Base-by-base conservation (phyloP, 2,113 vertebrate genomes). In the Ciconia stormi region DNA sequence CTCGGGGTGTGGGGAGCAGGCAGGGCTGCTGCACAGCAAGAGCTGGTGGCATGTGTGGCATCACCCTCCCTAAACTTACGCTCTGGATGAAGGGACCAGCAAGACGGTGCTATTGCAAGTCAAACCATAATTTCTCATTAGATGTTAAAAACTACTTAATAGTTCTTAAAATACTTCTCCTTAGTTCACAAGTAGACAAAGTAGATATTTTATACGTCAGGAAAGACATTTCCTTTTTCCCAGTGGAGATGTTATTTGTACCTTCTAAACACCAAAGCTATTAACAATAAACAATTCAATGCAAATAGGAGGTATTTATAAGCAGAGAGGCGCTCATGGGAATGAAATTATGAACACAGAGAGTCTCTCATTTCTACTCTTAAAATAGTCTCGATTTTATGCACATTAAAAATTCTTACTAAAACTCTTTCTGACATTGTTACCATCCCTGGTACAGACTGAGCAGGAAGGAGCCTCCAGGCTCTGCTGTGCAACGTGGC, bases 221-320 rank as follows among this genome's bases (percentile, higher is more conserved):
- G 55, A 55, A 94, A 84, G 84, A 84, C 18, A 32, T 65, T 49
- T 71, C 52, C 18, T 58, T 89, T 77, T 58, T 59, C 88, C 83
- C 89, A 67, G 32, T 16, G 38, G 81, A 67, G 83, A 63, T 59
- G 50, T 89, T 73, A 91, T 67, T 87, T 94, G 61, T 67, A 67
- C 77, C 38, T 91, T 47, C 81, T 84, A 53, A 92, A 78, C 69
- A 74, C 65, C 72, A 63, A 67, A 63, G 73, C 84, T 76, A 52
- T 90, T 89, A 90, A 81, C 69, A 93, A 94, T 71, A 87, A 95
- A 93, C 61, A 79, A 90, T 82, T 91, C 47, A 14, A 59, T 87
- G 69, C 61, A 93, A 87, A 82, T 56, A 52, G 61, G 49, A 92
- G 82, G 30, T 69, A 78, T 89, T 95, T 95, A 81, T 69, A 89